These are phyloP conservation scores for Phylloscopus trochiloides DNA, from an alignment of 2,113 vertebrate species.

Conservation along the genomic window DNA sequence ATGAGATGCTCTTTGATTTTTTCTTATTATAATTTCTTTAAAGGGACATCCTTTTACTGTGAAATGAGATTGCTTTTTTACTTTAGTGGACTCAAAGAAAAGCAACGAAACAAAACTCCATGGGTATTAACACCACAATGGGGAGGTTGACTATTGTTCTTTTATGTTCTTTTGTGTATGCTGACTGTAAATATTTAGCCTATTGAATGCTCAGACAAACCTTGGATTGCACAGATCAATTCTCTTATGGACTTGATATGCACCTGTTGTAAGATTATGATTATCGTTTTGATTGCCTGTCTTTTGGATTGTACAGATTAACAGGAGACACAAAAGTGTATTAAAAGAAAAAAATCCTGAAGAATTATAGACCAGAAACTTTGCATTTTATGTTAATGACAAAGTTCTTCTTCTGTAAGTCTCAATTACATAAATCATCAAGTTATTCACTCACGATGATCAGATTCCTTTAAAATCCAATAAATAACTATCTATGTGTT, in stretches of 20 bases:
- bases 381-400: slow-evolving; percentile 37
- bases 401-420: slow-evolving; percentile 61
- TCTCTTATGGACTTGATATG: background rate
- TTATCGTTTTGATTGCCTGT: background rate
- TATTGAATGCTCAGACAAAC: background rate
- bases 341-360: background rate
- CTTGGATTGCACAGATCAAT: background rate
- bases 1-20: background rate
- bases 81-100: background rate
- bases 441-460: slow-evolving; percentile 42
- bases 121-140: background rate
- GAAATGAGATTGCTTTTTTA: background rate
- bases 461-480: slow-evolving; percentile 73
- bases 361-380: background rate
- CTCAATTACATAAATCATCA: slow-evolving; percentile 62
- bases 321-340: background rate
- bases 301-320: background rate
- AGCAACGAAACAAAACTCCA: background rate
- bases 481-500: slow-evolving; percentile 78
- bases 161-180: background rate
- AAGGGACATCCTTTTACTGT: background rate
- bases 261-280: background rate
- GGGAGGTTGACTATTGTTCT: background rate
- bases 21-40: background rate
- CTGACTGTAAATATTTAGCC: background rate